phyloP scores from a whole-genome alignment of 2,888 invertebrate species.

The Athalia rosae region DNA sequence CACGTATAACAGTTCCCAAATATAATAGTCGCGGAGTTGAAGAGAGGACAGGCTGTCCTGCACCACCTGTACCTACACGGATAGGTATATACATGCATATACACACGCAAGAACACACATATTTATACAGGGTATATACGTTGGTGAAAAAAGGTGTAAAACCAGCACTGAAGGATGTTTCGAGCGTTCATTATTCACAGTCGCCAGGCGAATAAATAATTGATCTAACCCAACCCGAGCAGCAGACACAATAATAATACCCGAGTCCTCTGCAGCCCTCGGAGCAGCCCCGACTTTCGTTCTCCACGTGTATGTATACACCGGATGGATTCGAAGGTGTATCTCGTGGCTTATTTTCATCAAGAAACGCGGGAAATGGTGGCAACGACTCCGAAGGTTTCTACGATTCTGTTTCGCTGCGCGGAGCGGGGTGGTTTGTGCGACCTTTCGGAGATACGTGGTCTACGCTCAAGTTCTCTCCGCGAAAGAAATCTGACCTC shows the following conservation, averaged over 20 bases:
- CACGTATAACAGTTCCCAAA: background rate
- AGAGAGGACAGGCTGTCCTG: background rate
- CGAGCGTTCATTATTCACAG: slow-evolving; percentile 66
- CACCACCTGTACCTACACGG: background rate
- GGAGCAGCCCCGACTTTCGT: background rate
- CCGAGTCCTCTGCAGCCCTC: slow-evolving; percentile 10
- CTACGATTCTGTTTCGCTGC: too few species aligned
- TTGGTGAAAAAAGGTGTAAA: background rate
- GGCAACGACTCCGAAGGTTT: too few species aligned
- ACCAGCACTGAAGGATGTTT: slow-evolving; percentile 54
- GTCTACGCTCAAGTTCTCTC: background rate
- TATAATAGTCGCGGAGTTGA: too few species aligned
- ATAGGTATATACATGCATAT: background rate
- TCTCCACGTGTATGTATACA: background rate
- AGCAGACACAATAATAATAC: slow-evolving; percentile 23
- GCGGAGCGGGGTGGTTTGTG: too few species aligned
- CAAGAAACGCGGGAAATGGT: too few species aligned
- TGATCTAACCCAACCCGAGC: slow-evolving; percentile 54
- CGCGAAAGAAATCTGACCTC: slow-evolving; percentile 11
- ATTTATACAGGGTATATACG: background rate
- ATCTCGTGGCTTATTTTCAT: too few species aligned
- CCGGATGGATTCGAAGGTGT: too few species aligned
- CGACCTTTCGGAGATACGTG: too few species aligned
- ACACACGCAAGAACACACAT: background rate
- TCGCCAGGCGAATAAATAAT: slow-evolving; percentile 69